Base-by-base conservation (phyloP, 2,113 vertebrate species). In the Corydoras maculifer region DNA sequence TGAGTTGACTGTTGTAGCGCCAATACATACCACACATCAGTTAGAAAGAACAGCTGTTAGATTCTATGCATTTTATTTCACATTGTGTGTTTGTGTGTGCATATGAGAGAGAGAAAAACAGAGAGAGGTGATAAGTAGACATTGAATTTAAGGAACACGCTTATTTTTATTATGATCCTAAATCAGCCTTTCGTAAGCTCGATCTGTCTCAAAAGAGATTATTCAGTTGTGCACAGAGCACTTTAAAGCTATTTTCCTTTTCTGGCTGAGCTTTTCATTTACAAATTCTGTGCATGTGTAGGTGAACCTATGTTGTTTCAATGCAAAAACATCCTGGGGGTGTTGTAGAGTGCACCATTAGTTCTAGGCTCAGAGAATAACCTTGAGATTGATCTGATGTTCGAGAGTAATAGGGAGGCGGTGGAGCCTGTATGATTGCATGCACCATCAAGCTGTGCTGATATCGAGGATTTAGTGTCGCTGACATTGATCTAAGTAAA, bases 301-400 rank as follows among this genome's bases (percentile, higher is more conserved):
- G 49, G 50, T 48, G 58, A 54, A 62, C 60, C 58, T 62, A 58
- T 60, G 60, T 67, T 67, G 61, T 61, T 62, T 54, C 58, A 48
- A 30, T 43, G 48, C 65, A 54, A 49, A 49, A 30, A 66, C 48
- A 48, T 58, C 58, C 74, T 62, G 64, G 29, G 51, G 64, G 69
- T 61, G 58, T 49, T 29, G 53, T 58, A 29, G 64, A 60, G 60
- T 50, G 60, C n/a, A 60, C 54, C 61, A 70, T 69, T 59, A 32
- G 69, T 75, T 75, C 61, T 70, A 62, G 30, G 63, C 30, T 63
- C 43, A 68, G 62, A 72, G 69, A 61, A 68, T 72, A 68, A 72
- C 64, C 69, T 72, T 72, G 76, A 78, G 72, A 60, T 64, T 54
- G 68, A 67, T 74, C 68, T 78, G 63, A 68, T 62, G 18, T 54